Percentiles rank a stretch among this genome's conserved stretches.
Conservation (phyloP, 2,888 invertebrate species). For the Lutraria lutraria region DNA sequence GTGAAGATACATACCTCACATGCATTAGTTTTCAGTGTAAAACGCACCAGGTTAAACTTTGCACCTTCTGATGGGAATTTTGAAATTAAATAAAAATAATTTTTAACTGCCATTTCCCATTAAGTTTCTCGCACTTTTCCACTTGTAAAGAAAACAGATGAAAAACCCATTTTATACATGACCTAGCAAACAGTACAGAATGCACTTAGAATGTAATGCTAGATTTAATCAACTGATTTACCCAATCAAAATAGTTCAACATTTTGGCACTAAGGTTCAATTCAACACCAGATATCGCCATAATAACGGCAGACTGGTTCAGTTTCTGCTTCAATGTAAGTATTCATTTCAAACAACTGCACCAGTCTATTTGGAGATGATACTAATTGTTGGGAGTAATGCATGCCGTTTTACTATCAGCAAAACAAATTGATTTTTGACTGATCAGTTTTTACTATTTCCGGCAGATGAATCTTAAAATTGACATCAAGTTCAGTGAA, state of each 20-base stretch:
- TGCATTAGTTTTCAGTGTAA: not conserved
- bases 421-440: conserved; percentile 12
- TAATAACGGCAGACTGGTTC: not conserved
- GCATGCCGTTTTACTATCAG: not conserved
- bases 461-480: not conserved
- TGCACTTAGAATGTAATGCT: not conserved
- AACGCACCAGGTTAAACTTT: not conserved
- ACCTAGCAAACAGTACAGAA: not conserved
- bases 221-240: not conserved
- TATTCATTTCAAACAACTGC: not conserved
- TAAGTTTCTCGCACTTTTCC: not conserved
- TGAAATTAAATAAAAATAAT: not conserved
- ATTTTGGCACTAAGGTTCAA: not conserved
- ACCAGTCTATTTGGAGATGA: not conserved
- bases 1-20: not conserved
- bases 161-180: conserved; percentile 19
- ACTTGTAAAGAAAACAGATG: not conserved
- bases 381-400: not conserved
- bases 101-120: conserved; percentile 11
- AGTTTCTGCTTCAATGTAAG: conserved; percentile 8
- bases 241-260: not conserved
- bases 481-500: too few species aligned
- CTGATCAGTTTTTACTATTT: not conserved
- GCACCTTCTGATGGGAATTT: not conserved
- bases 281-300: not conserved